These are phyloP conservation scores for Epizoanthus fatuus DNA, from an alignment of 92 coral and sea anemone species.

Conservation along the genomic window DNA sequence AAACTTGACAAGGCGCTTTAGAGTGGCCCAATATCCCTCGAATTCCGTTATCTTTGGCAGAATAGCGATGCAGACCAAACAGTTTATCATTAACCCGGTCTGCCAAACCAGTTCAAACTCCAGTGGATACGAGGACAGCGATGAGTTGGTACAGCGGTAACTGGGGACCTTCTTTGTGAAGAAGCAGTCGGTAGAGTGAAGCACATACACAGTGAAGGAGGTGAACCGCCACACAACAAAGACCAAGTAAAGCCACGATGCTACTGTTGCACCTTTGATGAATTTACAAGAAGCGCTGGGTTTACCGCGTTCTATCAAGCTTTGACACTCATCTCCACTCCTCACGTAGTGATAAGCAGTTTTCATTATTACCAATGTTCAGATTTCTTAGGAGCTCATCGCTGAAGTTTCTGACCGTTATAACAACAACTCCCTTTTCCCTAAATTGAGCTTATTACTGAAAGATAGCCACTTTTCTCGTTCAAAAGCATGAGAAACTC, in stretches of 20 bases:
- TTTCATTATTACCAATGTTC: too few species aligned
- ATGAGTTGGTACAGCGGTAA: slow-evolving; percentile 16
- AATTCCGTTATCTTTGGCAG: slow-evolving; percentile 40
- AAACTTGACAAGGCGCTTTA: slow-evolving; percentile 46
- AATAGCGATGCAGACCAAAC: slow-evolving; percentile 36
- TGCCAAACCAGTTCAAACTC: slow-evolving; percentile 32
- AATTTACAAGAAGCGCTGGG: not conserved
- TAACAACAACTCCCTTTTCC: too few species aligned
- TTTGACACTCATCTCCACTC: not conserved
- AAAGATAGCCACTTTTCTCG: too few species aligned
- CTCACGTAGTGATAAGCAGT: too few species aligned
- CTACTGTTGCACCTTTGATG: not conserved
- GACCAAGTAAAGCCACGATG: slow-evolving; percentile 5
- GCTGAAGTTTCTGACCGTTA: too few species aligned
- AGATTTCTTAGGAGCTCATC: too few species aligned
- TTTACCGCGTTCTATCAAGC: not conserved
- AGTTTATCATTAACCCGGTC: slow-evolving; percentile 28
- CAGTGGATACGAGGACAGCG: not conserved
- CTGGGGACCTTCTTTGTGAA: slow-evolving; percentile 5
- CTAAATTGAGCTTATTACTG: too few species aligned
- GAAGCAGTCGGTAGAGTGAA: slow-evolving; percentile 22
- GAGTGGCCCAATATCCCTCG: slow-evolving; percentile 45
- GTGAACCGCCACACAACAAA: not conserved
- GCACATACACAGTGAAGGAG: slow-evolving; percentile 1
- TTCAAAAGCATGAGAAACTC: too few species aligned